Evolutionary conservation across 2,113 vertebrate species (phyloP).

Genomic region (Etheostoma cragini): DNA sequence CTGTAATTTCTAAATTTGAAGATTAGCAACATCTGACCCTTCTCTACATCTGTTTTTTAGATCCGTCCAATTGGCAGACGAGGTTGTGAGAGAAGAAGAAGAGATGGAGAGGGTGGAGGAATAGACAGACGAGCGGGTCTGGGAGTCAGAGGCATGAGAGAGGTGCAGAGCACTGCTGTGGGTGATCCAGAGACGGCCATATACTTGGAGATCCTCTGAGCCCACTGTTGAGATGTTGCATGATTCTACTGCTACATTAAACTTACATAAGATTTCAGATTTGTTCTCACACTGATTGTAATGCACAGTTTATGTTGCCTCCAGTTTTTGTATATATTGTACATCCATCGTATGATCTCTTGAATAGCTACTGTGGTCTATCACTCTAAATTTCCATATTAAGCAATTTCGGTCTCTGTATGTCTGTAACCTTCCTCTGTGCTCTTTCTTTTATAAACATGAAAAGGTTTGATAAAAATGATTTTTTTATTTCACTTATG

Average conservation of each 20-base stretch:
- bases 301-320: neutral
- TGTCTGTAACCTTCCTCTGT: conserved; percentile 6
- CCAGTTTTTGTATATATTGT: conserved; percentile 30
- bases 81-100: conserved; percentile 70
- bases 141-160: conserved; percentile 50
- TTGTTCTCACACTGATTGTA: neutral
- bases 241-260: neutral
- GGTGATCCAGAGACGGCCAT: conserved; percentile 78
- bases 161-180: conserved; percentile 35
- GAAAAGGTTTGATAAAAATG: conserved; percentile 1
- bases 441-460: conserved; percentile 1
- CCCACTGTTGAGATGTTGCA: neutral
- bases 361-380: neutral
- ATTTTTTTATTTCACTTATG: neutral
- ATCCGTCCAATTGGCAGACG: conserved; percentile 67
- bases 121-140: conserved; percentile 36
- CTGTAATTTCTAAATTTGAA: neutral
- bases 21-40: neutral
- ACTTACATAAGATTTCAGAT: conserved; percentile 3
- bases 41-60: conserved; percentile 40
- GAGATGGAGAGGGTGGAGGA: conserved; percentile 50
- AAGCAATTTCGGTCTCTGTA: conserved; percentile 4
- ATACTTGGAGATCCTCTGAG: conserved; percentile 84
- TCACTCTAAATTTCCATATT: neutral
- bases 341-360: neutral